phyloP scores from a whole-genome alignment of 2,113 vertebrate genomes.

The Zapornia atra region DNA sequence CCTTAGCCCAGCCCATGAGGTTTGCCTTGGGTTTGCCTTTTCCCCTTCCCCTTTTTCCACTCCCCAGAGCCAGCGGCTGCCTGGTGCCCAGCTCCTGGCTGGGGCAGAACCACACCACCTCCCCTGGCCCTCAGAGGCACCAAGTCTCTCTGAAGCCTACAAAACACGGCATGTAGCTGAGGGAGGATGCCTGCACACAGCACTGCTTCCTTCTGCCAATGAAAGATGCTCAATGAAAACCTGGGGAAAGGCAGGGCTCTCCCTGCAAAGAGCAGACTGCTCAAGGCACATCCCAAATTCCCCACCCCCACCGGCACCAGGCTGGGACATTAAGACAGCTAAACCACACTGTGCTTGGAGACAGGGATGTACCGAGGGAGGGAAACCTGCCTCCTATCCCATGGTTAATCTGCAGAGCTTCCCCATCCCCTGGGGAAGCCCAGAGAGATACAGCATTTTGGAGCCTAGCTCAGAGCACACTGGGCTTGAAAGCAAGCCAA shows the following conservation, averaged over 20 bases:
- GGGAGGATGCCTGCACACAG: not conserved
- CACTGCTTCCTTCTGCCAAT: fast-evolving
- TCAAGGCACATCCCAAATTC: not conserved
- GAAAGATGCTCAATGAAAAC: not conserved
- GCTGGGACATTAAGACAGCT: not conserved
- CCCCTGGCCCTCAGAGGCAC: not conserved
- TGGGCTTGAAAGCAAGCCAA: not conserved
- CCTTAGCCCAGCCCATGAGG: no score
- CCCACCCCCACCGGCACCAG: fast-evolving
- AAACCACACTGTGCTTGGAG: not conserved
- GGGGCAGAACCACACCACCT: no score
- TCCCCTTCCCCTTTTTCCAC: no score
- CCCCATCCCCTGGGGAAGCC: not conserved
- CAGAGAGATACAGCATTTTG: not conserved
- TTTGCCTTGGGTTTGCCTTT: no score
- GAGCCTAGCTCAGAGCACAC: not conserved
- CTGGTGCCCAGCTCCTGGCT: no score
- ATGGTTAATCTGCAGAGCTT: not conserved
- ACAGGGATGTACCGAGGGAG: not conserved
- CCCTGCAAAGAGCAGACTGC: not conserved
- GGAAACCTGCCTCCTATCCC: not conserved
- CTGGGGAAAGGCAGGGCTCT: not conserved
- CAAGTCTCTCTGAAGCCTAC: not conserved
- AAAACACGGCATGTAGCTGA: fast-evolving
- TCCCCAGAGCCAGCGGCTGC: no score